A percentile compares a stretch with the other conserved stretches of the same genome.
Conservation (phyloP, 2,888 invertebrate genomes). For the Epiblema foenella region DNA sequence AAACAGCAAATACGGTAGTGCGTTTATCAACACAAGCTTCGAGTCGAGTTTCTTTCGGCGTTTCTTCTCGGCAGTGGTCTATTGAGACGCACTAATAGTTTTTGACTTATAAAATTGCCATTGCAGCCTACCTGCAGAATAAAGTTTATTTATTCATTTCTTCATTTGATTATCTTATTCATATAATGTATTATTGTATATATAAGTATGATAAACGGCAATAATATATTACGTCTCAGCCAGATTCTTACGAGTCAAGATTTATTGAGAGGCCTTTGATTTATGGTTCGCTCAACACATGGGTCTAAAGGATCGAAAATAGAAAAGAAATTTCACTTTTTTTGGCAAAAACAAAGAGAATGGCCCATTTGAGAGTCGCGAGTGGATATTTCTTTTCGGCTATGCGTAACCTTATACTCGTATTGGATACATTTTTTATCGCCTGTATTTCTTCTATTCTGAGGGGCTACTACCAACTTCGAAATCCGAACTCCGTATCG, state of each 20-base stretch:
- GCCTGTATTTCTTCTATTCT: neutral
- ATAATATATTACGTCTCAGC: slow-evolving; percentile 56
- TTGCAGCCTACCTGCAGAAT: too few relatives aligned
- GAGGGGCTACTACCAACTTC: too few relatives aligned
- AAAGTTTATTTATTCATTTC: too few relatives aligned
- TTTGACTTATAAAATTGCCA: too few relatives aligned
- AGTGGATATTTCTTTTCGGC: slow-evolving; percentile 49
- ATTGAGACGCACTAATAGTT: too few relatives aligned
- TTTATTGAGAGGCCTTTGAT: slow-evolving; percentile 80
- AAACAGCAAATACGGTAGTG: too few relatives aligned
- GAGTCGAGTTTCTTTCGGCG: too few relatives aligned
- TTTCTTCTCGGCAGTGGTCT: too few relatives aligned
- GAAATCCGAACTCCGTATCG: too few relatives aligned
- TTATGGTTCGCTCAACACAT: slow-evolving; percentile 78
- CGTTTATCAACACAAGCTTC: too few relatives aligned
- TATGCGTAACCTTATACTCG: too few relatives aligned
- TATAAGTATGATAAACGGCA: slow-evolving; percentile 44
- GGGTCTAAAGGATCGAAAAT: slow-evolving; percentile 75
- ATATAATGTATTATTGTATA: slow-evolving; percentile 37
- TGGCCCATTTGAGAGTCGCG: slow-evolving; percentile 58
- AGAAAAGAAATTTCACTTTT: slow-evolving; percentile 74
- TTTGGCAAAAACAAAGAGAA: slow-evolving; percentile 68
- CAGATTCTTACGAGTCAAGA: slow-evolving; percentile 73
- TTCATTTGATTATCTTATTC: slow-evolving; percentile 33
- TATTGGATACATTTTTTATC: slow-evolving; percentile 38